Conservation (phyloP, 2,797 vertebrate genomes). For the Onychomys torridus region DNA sequence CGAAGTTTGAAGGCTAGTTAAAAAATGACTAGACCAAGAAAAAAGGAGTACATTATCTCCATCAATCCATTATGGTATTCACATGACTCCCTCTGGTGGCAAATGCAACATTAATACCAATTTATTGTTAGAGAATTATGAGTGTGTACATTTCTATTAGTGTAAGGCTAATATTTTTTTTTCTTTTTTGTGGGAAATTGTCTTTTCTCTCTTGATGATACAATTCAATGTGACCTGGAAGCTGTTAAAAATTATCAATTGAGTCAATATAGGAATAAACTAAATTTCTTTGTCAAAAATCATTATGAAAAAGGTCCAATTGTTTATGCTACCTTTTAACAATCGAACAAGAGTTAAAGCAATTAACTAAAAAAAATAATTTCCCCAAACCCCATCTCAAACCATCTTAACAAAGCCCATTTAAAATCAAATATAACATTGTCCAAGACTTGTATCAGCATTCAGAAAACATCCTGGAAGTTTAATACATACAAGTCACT, state of each 20-base stretch:
- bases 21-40: conserved; percentile 22
- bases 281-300: conserved; percentile 31
- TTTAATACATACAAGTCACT: not conserved
- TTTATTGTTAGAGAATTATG: conserved; percentile 33
- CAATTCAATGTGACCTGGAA: not conserved
- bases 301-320: not conserved
- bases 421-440: conserved; percentile 8
- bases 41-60: conserved; percentile 25
- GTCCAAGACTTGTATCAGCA: not conserved
- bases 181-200: not conserved
- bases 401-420: not conserved
- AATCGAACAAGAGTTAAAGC: conserved; percentile 11
- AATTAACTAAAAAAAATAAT: conserved; percentile 44
- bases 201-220: not conserved
- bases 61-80: conserved; percentile 78
- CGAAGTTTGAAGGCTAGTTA: conserved; percentile 49
- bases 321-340: not conserved
- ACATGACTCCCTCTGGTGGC: conserved; percentile 87
- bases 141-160: conserved; percentile 9
- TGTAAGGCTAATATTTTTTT: conserved; percentile 2
- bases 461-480: conserved; percentile 37
- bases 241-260: not conserved
- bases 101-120: conserved; percentile 70
- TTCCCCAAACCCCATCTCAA: not conserved
- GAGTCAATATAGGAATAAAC: not conserved